Evolutionary conservation across 2,888 invertebrate genomes (phyloP), one percentile per base, ranked within the genome.

Genomic region (Orthonevra nobilis): DNA sequence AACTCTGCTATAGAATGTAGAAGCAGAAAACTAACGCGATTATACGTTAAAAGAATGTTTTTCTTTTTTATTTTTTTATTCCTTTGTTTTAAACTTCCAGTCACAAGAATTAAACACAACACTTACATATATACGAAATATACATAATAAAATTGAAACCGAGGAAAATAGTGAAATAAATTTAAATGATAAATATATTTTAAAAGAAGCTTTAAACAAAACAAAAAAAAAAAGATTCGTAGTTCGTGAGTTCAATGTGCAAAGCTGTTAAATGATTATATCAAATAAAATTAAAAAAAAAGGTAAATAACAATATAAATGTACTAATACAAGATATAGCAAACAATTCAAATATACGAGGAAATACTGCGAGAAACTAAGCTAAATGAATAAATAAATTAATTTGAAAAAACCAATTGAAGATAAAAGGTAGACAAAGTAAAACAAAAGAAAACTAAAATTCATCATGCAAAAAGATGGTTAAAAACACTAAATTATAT

Each of bases 21-120:
- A n/a, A n/a, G n/a, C n/a, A n/a, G n/a, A n/a, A n/a, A n/a, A n/a
- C n/a, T n/a, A n/a, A n/a, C n/a, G n/a, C n/a, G n/a, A n/a, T n/a
- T n/a, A n/a, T n/a, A n/a, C n/a, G n/a, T n/a, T 63, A 82, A 82
- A 79, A 84, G n/a, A 66, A 66, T 56, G n/a, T 30, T 32, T 54
- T 40, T 75, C 42, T 56, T 38, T 75, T 63, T 34, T 10, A 9
- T 30, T 44, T 54, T 66, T 73, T 30, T 61, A 36, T 66, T 60
- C 44, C 19, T 70, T 56, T 63, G 34, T 46, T 63, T 60, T 50
- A 7, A 46, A 54, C 56, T 64, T 50, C 48, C 63, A 70, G 30
- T 58, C 56, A 36, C 77, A 52, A 36, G 6, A 60, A 50, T 60
- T 26, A 52, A 44, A 54, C 28, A 44, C 10, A 58, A 56, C 30